Conservation (phyloP, 2,797 vertebrate species). For the Acanthurus lineatus region DNA sequence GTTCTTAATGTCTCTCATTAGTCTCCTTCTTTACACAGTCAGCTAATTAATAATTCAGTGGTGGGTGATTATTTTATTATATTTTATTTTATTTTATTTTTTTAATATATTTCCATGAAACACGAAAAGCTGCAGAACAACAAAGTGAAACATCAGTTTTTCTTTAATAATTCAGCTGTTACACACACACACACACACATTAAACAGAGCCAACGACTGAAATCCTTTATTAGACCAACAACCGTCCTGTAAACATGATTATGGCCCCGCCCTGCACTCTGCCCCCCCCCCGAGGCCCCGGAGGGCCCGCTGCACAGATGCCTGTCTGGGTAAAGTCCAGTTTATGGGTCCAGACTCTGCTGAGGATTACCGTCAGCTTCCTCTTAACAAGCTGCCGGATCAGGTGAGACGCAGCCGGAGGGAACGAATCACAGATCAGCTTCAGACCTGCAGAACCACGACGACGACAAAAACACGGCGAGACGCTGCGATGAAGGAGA, state of each 20-base stretch:
- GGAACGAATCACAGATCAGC: neutral
- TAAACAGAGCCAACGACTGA: constrained; percentile 15
- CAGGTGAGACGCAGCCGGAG: constrained; percentile 22
- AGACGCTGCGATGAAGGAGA: no score
- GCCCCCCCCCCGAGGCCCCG: constrained; percentile 8
- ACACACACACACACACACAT: neutral
- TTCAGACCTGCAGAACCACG: no score
- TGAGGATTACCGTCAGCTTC: constrained; percentile 29
- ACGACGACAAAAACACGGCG: no score
- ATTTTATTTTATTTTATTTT: no score
- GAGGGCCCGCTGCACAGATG: constrained; percentile 17
- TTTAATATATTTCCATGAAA: no score
- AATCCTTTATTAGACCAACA: constrained; percentile 54
- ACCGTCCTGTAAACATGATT: constrained; percentile 37
- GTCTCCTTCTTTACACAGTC: no score
- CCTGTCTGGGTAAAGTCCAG: constrained; percentile 30
- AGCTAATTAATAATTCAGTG: no score
- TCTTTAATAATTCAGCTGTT: constrained; percentile 4
- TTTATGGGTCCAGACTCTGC: constrained; percentile 37
- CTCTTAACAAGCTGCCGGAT: constrained; percentile 22
- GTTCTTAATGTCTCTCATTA: no score
- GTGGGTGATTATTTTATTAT: no score
- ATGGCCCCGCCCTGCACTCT: constrained; percentile 10
- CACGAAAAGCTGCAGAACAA: no score
- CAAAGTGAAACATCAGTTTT: no score